Base-by-base conservation (phyloP, 2,888 invertebrate species). In the Pristionchus exspectatus region DNA sequence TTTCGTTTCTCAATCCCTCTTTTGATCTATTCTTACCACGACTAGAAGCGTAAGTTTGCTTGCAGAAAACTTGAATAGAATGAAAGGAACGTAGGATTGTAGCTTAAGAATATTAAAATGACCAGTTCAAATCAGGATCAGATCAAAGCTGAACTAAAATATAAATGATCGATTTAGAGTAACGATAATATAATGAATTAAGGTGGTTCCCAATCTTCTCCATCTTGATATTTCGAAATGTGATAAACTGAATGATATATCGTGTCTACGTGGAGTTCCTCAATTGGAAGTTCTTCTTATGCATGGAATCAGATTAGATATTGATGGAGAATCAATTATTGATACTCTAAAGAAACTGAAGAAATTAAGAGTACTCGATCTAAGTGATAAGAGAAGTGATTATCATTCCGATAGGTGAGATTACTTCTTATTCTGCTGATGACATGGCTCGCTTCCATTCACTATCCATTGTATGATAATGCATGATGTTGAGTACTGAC, bases 191-290 rank as follows among this genome's bases (percentile, higher is more conserved):
- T 30, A 84, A 59, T 63, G 24, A 12, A 33, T 84, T 84, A 3
- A 89, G 87, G 38, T 18, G n/a, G 27, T 91, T 10, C 69, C 74
- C 30, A 56, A 90, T 21, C 90, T 93, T 2, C 87, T 88, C 9
- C 91, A 89, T 81, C 85, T 93, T 33, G 93, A 93, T 74, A 92
- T 93, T 87, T 92, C 93, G 3, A 91, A 83, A 21, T 81, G 91
- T 81, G 91, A 92, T 0, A 87, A 72, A 21, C 89, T 93, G n/a
- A 91, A 91, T 27, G 92, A 93, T 83, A 91, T 93, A 54, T 89
- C 91, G 38, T 92, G 91, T 72, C 56, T 85, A 21, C 33, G 56
- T 33, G 16, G 4, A 24, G 21, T 85, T 59, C 59, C 33, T 59
- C 59, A 69, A 66, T 90, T 93, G 54, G 92, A 93, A 88, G 90